Evolutionary conservation across 2,888 invertebrate genomes (phyloP), one percentile per base, ranked within the genome.

Genomic region (Hymenopus coronatus): DNA sequence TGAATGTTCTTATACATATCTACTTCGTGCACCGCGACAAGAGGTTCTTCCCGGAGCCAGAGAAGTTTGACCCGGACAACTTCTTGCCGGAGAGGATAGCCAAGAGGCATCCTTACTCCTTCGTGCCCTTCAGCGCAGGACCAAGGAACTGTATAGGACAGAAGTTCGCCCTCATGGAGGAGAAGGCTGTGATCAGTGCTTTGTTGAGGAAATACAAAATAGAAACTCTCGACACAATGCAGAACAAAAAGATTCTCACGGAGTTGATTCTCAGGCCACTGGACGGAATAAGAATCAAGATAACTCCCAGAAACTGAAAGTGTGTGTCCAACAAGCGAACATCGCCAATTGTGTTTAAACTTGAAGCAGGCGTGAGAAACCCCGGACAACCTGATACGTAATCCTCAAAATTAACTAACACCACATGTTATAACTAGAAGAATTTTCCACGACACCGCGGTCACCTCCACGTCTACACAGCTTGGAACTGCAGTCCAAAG

Each of bases 111-210:
- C 54, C 54, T 3, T 70, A 70, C 8, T 70, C 54, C 54, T 70
- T 70, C 25, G 54, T 70, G 6, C 20, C 20, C 54, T 70, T 70
- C 54, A 70, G 54, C 3, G 54, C 54, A 0, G 54, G 54, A 3
- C 91, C 94, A 94, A 1, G 94, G 94, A 89, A 92, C 88, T 88
- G 88, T 9, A 83, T 88, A 46, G 92, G 91, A 70, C 91, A 92
- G 89, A 91, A 91, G 85, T 92, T 91, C 85, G 91, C 92, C 0
- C 90, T 91, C 90, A 89, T 91, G 88, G 91, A 92, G 87, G 90
- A 91, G 89, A 92, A 92, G 90, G 90, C 90, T 14, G 88, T 91
- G 30, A n/a, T 92, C 25, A 91, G 91, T 1, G 89, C 91, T 1
- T 70, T 92, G 12, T 83, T 92, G 86, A 20, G 89, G 25, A 33